A percentile compares a stretch with the other conserved stretches of the same genome.
phyloP scores from a whole-genome alignment of 2,888 invertebrate genomes.

The Cerastis leucographa region DNA sequence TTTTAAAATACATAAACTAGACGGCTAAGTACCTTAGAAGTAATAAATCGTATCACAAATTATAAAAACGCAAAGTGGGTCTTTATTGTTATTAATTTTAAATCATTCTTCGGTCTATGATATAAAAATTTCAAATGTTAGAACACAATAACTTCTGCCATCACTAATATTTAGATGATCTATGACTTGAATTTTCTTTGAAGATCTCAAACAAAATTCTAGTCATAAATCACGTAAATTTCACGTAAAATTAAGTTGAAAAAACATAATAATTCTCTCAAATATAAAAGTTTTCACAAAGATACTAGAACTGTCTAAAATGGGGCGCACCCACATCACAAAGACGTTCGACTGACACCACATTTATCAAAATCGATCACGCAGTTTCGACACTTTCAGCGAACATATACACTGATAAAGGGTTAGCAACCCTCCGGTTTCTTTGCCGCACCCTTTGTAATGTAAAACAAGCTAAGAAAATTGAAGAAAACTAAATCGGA shows the following conservation, averaged over 20 bases:
- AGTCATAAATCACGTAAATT: neutral
- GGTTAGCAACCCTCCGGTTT: constrained; percentile 3
- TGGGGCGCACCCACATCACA: constrained; percentile 32
- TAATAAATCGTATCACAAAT: constrained; percentile 45
- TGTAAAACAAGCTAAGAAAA: constrained; percentile 32
- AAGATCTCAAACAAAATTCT: constrained; percentile 11
- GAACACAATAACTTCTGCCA: neutral
- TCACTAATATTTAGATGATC: too few relatives aligned
- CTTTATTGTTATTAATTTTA: constrained; percentile 5
- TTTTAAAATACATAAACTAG: neutral
- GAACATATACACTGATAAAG: neutral
- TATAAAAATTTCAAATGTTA: neutral
- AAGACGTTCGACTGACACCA: constrained; percentile 34
- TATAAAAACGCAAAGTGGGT: neutral
- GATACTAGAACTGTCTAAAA: constrained; percentile 20
- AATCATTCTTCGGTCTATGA: neutral
- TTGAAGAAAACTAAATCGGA: constrained; percentile 30
- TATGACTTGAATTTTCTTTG: too few relatives aligned
- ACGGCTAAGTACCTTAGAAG: neutral
- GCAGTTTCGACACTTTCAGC: constrained; percentile 36
- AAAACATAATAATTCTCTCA: neutral
- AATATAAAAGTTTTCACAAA: neutral
- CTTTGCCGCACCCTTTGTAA: neutral
- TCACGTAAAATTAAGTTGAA: neutral
- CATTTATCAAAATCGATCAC: constrained; percentile 55